These are phyloP conservation scores for Thalassophryne amazonica DNA, from an alignment of 2,797 vertebrate species.

Conservation along the genomic window DNA sequence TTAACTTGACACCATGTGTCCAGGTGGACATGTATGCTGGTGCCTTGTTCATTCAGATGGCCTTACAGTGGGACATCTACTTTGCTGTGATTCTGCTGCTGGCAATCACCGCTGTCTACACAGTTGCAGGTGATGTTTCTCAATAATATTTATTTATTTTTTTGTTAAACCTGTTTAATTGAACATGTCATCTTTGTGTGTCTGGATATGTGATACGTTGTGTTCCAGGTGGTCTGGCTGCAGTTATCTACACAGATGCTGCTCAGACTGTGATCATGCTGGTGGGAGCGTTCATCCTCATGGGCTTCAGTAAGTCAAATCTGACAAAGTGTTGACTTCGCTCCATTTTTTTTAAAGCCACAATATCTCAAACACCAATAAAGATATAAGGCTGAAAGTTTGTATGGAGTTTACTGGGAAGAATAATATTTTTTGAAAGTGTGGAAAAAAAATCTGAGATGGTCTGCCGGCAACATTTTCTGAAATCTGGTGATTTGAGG, in stretches of 20 bases:
- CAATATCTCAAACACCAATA: no score
- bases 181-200: neutral
- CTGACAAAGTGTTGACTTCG: neutral
- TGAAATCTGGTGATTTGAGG: no score
- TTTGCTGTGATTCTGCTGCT: slow-evolving; percentile 85
- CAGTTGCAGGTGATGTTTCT: slow-evolving; percentile 83
- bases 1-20: no score
- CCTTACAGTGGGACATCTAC: slow-evolving; percentile 91
- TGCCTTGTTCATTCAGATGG: slow-evolving; percentile 94
- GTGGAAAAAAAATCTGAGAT: no score
- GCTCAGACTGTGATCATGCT: slow-evolving; percentile 94
- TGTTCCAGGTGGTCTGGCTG: slow-evolving; percentile 89
- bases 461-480: no score
- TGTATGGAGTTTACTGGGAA: no score
- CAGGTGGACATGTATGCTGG: slow-evolving; percentile 98
- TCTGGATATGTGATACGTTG: neutral
- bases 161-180: neutral
- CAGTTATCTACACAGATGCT: slow-evolving; percentile 96
- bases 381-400: no score
- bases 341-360: no score
- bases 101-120: slow-evolving; percentile 90
- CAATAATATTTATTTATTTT: neutral
- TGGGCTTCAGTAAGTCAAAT: slow-evolving; percentile 89
- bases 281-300: slow-evolving; percentile 85
- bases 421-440: no score